Base-by-base conservation (phyloP, 2,113 vertebrate species). In the Anolis sagrei region DNA sequence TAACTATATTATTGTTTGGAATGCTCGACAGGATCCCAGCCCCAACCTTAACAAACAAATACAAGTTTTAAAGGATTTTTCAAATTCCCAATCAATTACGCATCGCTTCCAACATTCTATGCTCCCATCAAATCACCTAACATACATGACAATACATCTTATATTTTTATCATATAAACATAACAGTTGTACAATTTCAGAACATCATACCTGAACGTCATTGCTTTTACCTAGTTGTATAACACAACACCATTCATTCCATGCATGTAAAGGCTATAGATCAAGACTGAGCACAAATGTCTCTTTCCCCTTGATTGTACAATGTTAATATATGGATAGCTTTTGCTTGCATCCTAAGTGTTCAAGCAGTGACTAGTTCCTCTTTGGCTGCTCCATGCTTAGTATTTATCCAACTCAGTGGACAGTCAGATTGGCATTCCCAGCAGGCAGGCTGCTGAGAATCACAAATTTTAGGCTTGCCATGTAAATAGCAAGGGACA, bases 371-470 rank as follows among this genome's bases (percentile, higher is more conserved):
- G 74, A 80, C 29, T 0, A 44, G 62, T 85, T 66, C 83, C 8
- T 54, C 25, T 75, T 49, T 32, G 48, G 66, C 78, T 72, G 77
- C 49, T 49, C 83, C 70, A 19, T 64, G 86, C 19, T 83, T 82
- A 61, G 76, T 76, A 66, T 25, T 86, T 86, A 75, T 81, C 78
- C 77, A 86, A 80, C n/a, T 80, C 84, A 49, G 69, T 13, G 70
- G 76, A 82, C 79, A 87, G 49, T 34, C 73, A 77, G 75, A 87
- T 75, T 21, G 36, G 62, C 81, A 14, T 80, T 88, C 21, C 74
- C 82, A 76, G 68, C 76, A 83, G 76, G 68, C 4, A 78, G 80
- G 7, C 62, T 81, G 84, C 84, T 36, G 36, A 25, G 54, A 87
- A 58, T 77, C 25, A 82, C 64, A 87, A 74, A 51, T 85, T 54